Evolutionary conservation across 2,113 vertebrate species (phyloP), one percentile per base, ranked within the genome.

Genomic region (Lucifuga dentata): DNA sequence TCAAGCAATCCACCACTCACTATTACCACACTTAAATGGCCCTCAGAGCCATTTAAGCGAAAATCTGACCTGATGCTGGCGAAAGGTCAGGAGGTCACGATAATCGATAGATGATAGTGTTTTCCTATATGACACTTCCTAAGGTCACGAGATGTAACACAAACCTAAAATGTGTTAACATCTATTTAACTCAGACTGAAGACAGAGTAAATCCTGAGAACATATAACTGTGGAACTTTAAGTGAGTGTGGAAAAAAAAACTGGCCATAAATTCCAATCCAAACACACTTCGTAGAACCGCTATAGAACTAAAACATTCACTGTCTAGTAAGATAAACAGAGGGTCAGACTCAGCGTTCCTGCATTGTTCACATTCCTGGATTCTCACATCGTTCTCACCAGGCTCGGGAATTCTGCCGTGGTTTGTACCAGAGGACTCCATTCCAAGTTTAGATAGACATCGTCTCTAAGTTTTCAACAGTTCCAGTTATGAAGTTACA

Each of bases 351-450:
- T 16, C 38, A 44, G 24, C 9, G 1, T 36, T 57, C n/a, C 36
- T 35, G 45, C 69, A 59, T 64, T 52, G 24, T 41, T 69, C 13
- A 46, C 9, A 80, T 80, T 69, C 65, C 64, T 52, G 49, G 16
- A 26, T 45, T 67, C 33, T 68, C 33, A 48, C 26, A 15, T 58
- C 58, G 39, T 21, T 43, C 55, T 43, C 39, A 41, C 23, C 39
- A n/a, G n/a, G 39, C 38, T 43, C 23, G 38, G 41, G 43, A n/a
- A n/a, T n/a, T 46, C 45, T 11, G 13, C 55, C 26, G 33, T 5
- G 21, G 23, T 26, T 23, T 57, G 32, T 10, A 19, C 29, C 69
- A 50, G 26, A 35, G 29, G n/a, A 13, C 16, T 12, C 16, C 0
- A 41, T 8, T 51, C 24, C 33, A 35, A 35, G 33, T 35, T 35